Conservation (phyloP, 2,888 invertebrate genomes). For the Tanytarsus gracilentus region DNA sequence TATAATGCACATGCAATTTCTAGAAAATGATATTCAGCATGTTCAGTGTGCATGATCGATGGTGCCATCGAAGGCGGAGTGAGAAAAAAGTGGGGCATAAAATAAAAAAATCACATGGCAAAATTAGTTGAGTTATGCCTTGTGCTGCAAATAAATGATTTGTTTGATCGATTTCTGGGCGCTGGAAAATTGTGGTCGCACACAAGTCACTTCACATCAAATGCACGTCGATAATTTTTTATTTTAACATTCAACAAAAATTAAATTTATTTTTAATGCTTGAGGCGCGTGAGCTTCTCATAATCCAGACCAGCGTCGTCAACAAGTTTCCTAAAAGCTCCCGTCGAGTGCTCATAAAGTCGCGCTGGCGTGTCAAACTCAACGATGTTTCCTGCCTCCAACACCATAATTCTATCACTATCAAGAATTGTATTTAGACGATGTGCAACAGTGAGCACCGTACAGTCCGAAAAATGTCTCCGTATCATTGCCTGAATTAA, state of each 20-base stretch:
- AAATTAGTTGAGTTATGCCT: not conserved
- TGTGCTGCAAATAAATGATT: not conserved
- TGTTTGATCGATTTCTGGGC: constrained; percentile 17
- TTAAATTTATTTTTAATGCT: not conserved
- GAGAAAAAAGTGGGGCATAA: constrained; percentile 1
- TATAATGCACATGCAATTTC: not conserved
- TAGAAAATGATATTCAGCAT: not conserved
- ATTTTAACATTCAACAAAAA: not conserved
- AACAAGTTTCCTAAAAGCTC: constrained; percentile 52
- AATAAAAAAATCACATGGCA: constrained; percentile 1
- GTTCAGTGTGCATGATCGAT: not conserved
- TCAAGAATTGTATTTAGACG: constrained; percentile 57
- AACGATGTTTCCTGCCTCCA: constrained; percentile 65
- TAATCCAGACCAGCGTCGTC: constrained; percentile 41
- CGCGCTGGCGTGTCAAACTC: constrained; percentile 66
- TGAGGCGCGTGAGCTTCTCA: not conserved
- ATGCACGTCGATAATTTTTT: too few species aligned
- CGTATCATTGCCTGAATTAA: constrained; percentile 50
- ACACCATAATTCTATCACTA: constrained; percentile 60
- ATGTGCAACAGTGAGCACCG: constrained; percentile 57
- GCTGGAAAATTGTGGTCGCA: too few species aligned
- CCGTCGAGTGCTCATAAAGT: constrained; percentile 48
- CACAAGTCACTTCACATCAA: too few species aligned
- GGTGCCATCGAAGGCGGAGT: not conserved
- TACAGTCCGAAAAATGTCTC: constrained; percentile 47